Evolutionary conservation across 2,888 invertebrate species (phyloP), one percentile per base, ranked within the genome.

Genomic region (Pomacea canaliculata): DNA sequence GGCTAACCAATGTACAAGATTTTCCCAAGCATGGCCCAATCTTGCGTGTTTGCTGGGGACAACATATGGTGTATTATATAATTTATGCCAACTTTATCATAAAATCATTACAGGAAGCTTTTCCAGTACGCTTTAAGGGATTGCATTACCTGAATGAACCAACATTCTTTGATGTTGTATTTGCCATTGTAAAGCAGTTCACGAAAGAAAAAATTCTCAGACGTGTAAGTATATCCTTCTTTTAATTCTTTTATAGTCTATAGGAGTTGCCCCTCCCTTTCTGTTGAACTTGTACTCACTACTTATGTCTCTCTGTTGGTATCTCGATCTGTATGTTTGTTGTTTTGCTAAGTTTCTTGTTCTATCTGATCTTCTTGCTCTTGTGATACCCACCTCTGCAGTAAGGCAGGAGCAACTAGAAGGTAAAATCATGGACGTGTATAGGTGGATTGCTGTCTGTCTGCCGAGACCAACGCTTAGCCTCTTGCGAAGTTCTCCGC

Each of bases 71-170:
- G 51, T 56, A 0, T 13, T 7, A 16, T 56, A 56, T 56, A 16
- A 10, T 56, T 4, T 56, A 13, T 13, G 51, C 51, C 3, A 13
- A 13, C 51, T 56, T 56, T 56, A 56, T 23, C 51, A 56, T 23
- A 7, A 12, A 4, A 12, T 23, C 19, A 63, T 91, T 92, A 37
- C 93, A 96, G 94, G 96, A 97, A 87, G 94, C 94, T 77, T 94
- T 97, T 78, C 96, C 97, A 0, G 92, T 95, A 67, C 93, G 97
- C 81, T 92, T 97, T 77, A 97, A 97, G 91, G 96, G 95, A 48
- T 93, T 97, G 67, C 97, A 97, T 91, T 94, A 97, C 73, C 93
- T 97, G 66, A 96, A 97, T 91, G 97, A 97, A 90, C 96, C 97
- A 0, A 94, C 94, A 89, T 93, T 97, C 81, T 97, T 97, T 92